Base-by-base conservation (phyloP, 2,113 vertebrate species). In the Phylloscopus trochilus region DNA sequence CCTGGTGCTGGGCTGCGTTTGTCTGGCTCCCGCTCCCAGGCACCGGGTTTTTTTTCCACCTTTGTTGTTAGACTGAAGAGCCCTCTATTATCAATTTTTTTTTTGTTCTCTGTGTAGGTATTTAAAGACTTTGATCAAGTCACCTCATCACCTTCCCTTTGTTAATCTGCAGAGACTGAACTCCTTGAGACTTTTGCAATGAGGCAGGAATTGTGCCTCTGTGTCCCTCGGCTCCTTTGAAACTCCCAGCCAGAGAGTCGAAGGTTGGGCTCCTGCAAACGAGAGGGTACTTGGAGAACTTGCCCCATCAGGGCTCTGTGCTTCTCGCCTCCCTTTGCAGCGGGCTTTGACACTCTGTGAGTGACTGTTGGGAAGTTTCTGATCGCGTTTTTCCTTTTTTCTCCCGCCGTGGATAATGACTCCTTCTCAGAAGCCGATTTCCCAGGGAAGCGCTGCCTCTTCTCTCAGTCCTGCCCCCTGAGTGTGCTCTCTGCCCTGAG, bases 111-210 rank as follows among this genome's bases (percentile, higher is more conserved):
- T 90, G 46, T 82, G 90, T 72, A 60, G 94, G 88, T 81, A 90
- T 93, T 94, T 96, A 94, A 92, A 88, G 93, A 30, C 92, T 94
- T 95, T 95, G 90, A 96, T 96, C 92, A 94, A 72, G 90, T 96
- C 96, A 96, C 94, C 92, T 92, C 93, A 60, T 96, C 94, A 90
- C 96, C 96, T 96, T 78, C 76, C 51, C 88, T 96, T 97, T 96
- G 96, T 96, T 92, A 92, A 78, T 93, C 92, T 60, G 77, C 52
- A 69, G 80, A 96, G 95, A 94, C 92, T 95, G 92, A 96, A 90
- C 96, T 97, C 94, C 95, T 96, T 94, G 96, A 95, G 95, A 90
- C 94, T 96, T 78, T 78, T 13, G 72, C 93, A 63, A 14, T 11
- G 51, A 93, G 85, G 88, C 92, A 83, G 90, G 90, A 94, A 92